These are phyloP conservation scores for Python bivittatus DNA, from an alignment of 2,113 vertebrate genomes.

Conservation along the genomic window DNA sequence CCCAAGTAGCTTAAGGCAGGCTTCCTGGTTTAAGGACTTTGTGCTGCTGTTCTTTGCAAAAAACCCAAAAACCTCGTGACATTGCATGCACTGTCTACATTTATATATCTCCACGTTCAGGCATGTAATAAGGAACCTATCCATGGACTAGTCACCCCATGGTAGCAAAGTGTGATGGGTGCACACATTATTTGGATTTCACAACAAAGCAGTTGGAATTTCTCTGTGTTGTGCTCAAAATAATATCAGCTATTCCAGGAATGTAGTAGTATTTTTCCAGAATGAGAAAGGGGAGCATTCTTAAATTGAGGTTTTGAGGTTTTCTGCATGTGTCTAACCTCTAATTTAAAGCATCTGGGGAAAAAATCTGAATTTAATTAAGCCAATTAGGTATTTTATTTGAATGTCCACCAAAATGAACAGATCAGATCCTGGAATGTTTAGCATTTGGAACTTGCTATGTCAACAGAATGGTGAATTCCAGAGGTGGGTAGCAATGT, in stretches of 20 bases:
- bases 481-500: slow-evolving; percentile 12
- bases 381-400: slow-evolving; percentile 17
- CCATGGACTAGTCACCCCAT: background rate
- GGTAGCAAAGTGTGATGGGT: background rate
- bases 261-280: slow-evolving; percentile 19
- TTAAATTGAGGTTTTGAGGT: background rate
- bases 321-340: background rate
- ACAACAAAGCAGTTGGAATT: background rate
- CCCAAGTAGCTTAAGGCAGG: background rate
- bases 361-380: slow-evolving; percentile 4
- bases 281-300: slow-evolving; percentile 8
- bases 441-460: slow-evolving; percentile 31
- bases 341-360: slow-evolving; percentile 23
- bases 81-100: background rate
- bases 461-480: slow-evolving; percentile 32
- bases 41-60: background rate
- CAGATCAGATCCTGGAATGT: slow-evolving; percentile 18
- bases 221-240: slow-evolving; percentile 18
- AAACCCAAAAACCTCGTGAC: background rate
- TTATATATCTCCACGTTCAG: background rate
- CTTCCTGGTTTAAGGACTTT: background rate
- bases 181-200: background rate
- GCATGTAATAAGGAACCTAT: background rate
- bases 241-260: slow-evolving; percentile 25
- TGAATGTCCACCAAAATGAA: slow-evolving; percentile 14